Conservation (phyloP, 2,113 vertebrate species). For the human (Homo sapiens) region DNA sequence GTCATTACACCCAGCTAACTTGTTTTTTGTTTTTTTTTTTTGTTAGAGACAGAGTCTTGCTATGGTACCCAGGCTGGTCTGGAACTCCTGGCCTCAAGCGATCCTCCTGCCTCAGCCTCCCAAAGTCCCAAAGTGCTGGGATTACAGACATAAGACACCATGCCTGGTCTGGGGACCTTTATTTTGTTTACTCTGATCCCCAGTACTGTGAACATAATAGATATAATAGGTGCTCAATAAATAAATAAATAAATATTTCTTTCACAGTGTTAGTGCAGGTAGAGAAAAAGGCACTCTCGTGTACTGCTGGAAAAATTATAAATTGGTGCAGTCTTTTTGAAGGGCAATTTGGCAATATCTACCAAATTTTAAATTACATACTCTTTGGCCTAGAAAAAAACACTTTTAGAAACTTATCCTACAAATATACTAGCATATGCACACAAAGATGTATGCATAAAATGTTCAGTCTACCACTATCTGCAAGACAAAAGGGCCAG, state of each 20-base stretch:
- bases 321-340: background rate
- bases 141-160: too few species aligned
- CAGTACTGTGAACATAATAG: background rate
- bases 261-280: background rate
- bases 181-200: conserved; percentile 3
- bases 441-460: conserved; percentile 21
- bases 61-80: too few species aligned
- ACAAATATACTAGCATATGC: background rate
- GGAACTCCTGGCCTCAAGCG: too few species aligned
- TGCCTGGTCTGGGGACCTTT: background rate
- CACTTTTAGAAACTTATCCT: conserved; percentile 20
- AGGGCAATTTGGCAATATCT: background rate
- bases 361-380: background rate
- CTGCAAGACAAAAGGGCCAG: background rate
- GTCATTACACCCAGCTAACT: too few species aligned
- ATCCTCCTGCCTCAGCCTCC: too few species aligned
- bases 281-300: background rate
- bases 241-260: background rate
- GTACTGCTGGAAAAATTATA: background rate
- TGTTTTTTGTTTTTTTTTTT: too few species aligned
- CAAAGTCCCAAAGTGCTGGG: too few species aligned
- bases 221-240: background rate
- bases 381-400: background rate
- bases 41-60: too few species aligned
- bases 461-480: background rate